A percentile compares a stretch with the other conserved stretches of the same genome.
Conservation (phyloP, 1,140 invertebrate species). For the Wasmannia auropunctata region DNA sequence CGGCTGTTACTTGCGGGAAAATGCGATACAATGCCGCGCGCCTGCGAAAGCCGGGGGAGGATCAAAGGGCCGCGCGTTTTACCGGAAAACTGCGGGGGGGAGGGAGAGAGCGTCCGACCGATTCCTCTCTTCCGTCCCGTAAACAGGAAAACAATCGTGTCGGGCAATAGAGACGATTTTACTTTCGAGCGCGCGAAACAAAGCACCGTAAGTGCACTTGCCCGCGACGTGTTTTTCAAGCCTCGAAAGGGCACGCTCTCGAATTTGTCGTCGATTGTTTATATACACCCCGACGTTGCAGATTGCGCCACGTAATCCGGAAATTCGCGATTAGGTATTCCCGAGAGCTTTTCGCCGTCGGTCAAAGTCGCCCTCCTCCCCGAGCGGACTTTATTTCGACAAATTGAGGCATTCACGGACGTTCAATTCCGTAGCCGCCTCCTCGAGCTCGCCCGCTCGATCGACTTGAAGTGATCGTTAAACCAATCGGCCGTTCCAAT, state of each 20-base stretch:
- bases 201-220: conserved; percentile 4
- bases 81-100: conserved; percentile 17
- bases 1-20: conserved; percentile 50
- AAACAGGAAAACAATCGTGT: conserved; percentile 29
- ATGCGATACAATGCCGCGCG: conserved; percentile 37
- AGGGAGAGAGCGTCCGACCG: background rate
- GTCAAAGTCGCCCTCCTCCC: background rate
- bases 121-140: background rate
- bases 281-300: background rate
- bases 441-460: background rate
- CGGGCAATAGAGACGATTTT: conserved; percentile 16
- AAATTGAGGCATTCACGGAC: conserved; percentile 39
- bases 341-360: conserved; percentile 4
- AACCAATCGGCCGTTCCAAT: conserved; percentile 22
- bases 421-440: background rate
- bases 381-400: conserved; percentile 44
- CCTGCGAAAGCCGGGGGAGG: background rate
- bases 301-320: background rate
- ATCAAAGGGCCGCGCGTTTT: conserved; percentile 24
- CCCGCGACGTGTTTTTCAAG: background rate
- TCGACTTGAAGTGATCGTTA: conserved; percentile 54
- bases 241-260: background rate
- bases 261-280: background rate
- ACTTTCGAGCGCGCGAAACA: background rate
- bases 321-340: conserved; percentile 25